Base-by-base conservation (phyloP, 1,140 invertebrate species). In the Trachymyrmex septentrionalis region DNA sequence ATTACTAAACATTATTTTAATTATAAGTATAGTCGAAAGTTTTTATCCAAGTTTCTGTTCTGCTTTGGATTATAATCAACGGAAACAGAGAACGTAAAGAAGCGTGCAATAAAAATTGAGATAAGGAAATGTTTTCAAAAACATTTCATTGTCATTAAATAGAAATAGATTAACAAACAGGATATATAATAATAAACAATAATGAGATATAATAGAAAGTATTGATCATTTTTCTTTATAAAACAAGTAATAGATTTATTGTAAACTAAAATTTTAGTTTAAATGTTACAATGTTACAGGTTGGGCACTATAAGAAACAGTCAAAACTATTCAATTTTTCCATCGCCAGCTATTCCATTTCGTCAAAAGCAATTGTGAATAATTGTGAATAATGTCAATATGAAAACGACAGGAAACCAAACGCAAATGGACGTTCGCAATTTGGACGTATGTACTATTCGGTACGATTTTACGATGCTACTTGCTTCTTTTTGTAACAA, bases 311-410 rank as follows among this genome's bases (percentile, higher is more conserved):
- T 24, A 16, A 55, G n/a, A 67, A 69, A 38, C 4, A 19, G 10
- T 64, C 12, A 19, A 81, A 67, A 55, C 34, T 71, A 57, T 59
- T 4, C 34, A 21, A 72, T 82, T 82, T 82, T 73, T 82, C 30
- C 6, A 48, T 72, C 21, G 7, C 19, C 4, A 21, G 16, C 10
- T 59, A 38, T 73, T 48, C 24, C 55, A 48, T 82, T 73, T 73
- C 24, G 7, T 30, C 55, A 12, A 61, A 61, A 73, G 19, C 69
- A 84, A 63, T 84, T n/a, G 27, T 14, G 44, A 50, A 27, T 38
- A 84, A 63, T 84, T n/a, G 27, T 14, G 44, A 50, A 27, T 38
- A 84, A 34, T 84, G 69, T 84, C 80, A 61, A 84, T 84, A 69
- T 30, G n/a, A 80, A 69, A 67, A 61, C 63, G 30, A 55, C 48